A percentile compares a stretch with the other conserved stretches of the same genome.
Conservation (phyloP, 2,888 invertebrate species). For the Galerucella pusilla region DNA sequence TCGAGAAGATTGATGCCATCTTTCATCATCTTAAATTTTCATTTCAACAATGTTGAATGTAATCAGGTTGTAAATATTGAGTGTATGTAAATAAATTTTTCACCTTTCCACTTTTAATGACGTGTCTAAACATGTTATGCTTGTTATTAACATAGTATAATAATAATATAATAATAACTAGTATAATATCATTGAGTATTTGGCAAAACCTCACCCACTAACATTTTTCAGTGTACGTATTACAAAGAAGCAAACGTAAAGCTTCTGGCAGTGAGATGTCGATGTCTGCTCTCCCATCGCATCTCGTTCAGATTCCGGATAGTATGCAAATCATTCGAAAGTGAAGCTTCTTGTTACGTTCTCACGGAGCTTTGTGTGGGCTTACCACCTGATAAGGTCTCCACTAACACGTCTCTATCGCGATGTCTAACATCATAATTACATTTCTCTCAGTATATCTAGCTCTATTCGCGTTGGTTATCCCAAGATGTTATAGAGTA, state of each 20-base stretch:
- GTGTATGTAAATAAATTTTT: no score
- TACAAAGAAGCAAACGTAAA: slow-evolving; percentile 8
- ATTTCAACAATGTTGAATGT: no score
- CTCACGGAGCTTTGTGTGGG: slow-evolving; percentile 61
- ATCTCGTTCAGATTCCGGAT: slow-evolving; percentile 45
- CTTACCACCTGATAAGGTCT: slow-evolving; percentile 61
- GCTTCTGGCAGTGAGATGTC: slow-evolving; percentile 25
- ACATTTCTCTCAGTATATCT: slow-evolving; percentile 40
- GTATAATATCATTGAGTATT: no score
- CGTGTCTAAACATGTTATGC: no score
- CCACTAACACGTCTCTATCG: slow-evolving; percentile 51
- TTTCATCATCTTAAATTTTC: neutral
- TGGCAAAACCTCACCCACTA: neutral
- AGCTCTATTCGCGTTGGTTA: slow-evolving; percentile 16
- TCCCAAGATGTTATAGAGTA: neutral
- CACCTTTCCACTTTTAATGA: no score
- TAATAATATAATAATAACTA: no score
- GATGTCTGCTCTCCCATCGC: slow-evolving; percentile 43
- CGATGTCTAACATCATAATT: slow-evolving; percentile 54
- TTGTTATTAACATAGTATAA: no score
- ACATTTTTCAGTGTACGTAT: neutral
- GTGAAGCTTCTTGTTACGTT: slow-evolving; percentile 59
- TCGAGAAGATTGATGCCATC: neutral
- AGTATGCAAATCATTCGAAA: slow-evolving; percentile 60
- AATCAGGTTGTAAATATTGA: no score